phyloP scores from a whole-genome alignment of 2,113 vertebrate species.

The Sigmodon hispidus region DNA sequence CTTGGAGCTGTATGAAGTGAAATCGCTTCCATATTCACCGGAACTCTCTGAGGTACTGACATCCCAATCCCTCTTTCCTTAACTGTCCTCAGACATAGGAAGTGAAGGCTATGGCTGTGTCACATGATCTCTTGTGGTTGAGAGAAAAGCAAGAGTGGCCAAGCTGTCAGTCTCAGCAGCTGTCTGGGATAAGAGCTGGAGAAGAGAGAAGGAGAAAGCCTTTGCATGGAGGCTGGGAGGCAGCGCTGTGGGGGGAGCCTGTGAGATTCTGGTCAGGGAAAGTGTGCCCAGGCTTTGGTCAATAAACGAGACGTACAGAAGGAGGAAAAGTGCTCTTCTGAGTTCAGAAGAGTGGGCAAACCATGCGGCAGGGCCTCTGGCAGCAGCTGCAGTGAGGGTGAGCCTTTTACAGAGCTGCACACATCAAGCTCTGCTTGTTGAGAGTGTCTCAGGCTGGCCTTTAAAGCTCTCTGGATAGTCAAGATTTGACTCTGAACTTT shows the following conservation, averaged over 20 bases:
- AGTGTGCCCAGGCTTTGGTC: background rate
- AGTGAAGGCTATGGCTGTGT: background rate
- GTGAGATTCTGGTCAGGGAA: background rate
- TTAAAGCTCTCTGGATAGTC: background rate
- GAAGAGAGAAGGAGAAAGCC: background rate
- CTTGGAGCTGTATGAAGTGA: conserved; percentile 89
- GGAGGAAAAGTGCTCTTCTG: background rate
- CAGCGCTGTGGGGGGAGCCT: no score
- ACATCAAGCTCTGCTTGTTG: background rate
- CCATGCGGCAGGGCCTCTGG: background rate
- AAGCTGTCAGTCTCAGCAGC: background rate
- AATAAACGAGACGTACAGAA: background rate
- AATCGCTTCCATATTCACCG: conserved; percentile 84
- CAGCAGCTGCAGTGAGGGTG: background rate
- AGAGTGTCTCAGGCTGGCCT: background rate
- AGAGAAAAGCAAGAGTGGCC: background rate
- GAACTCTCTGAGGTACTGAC: conserved; percentile 90
- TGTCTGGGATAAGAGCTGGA: background rate
- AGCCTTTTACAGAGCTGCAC: background rate
- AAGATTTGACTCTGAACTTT: background rate
- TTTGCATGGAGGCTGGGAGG: background rate
- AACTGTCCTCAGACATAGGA: background rate
- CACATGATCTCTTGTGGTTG: background rate
- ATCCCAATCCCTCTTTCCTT: background rate
- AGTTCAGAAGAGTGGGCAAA: background rate